phyloP scores from a whole-genome alignment of 2,888 invertebrate species.

The Cerastis leucographa region DNA sequence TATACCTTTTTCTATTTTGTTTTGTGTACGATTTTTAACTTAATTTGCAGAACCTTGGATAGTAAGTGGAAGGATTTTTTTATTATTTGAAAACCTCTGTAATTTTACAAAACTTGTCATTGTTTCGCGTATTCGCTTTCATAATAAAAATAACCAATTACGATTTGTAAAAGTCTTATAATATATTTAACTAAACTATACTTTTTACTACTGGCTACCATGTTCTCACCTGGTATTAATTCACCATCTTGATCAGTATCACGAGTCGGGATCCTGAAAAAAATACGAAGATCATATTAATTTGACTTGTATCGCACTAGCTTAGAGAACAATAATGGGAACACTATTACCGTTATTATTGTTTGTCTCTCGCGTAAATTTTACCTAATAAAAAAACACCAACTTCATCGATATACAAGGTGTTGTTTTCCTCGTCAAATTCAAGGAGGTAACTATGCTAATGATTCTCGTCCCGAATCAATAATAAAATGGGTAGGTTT shows the following conservation, averaged over 20 bases:
- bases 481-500: no score
- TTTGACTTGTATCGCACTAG: not conserved
- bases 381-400: no score
- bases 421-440: no score
- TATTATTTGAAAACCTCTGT: not conserved
- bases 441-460: no score
- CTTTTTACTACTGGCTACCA: not conserved
- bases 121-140: conserved; percentile 7
- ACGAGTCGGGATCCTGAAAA: conserved; percentile 66
- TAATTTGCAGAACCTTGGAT: not conserved
- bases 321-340: not conserved
- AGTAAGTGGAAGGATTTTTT: not conserved
- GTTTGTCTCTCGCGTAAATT: not conserved
- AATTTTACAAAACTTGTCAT: not conserved
- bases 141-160: not conserved
- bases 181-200: not conserved
- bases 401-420: not conserved
- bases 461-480: no score
- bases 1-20: not conserved
- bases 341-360: not conserved
- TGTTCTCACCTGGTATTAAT: conserved; percentile 82
- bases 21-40: not conserved
- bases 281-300: not conserved
- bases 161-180: not conserved
- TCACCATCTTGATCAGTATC: conserved; percentile 81